These are phyloP conservation scores for Monomorium pharaonis DNA, from an alignment of 1,140 invertebrate genomes.

Conservation along the genomic window DNA sequence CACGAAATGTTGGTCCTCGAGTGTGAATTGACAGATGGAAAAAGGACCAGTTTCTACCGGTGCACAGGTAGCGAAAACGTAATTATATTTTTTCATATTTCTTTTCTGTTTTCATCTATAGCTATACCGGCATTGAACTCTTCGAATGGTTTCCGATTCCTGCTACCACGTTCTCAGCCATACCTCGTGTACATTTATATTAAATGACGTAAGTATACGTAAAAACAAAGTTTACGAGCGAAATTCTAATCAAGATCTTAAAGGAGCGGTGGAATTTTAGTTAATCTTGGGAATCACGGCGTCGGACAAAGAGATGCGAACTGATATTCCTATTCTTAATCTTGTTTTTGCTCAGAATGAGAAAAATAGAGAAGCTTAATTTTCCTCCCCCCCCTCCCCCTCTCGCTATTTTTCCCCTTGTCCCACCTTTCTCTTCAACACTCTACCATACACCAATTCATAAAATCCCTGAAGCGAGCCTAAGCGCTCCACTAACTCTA, in stretches of 20 bases:
- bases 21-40: no score
- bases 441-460: conserved; percentile 80
- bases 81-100: background rate
- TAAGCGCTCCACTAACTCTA: conserved; percentile 84
- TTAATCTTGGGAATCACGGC: background rate
- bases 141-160: background rate
- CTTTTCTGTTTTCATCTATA: background rate
- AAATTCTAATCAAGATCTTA: background rate
- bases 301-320: background rate
- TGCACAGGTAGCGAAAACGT: background rate
- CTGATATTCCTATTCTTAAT: background rate
- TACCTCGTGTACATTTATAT: background rate
- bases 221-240: background rate
- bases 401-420: background rate
- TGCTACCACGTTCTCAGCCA: background rate
- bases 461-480: conserved; percentile 79
- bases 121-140: background rate
- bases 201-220: background rate
- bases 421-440: background rate
- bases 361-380: background rate
- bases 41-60: no score
- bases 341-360: conserved; percentile 1
- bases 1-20: no score
- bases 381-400: background rate
- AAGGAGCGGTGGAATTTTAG: conserved; percentile 10